Conservation (phyloP, 2,797 vertebrate genomes). For the Euthynnus affinis region DNA sequence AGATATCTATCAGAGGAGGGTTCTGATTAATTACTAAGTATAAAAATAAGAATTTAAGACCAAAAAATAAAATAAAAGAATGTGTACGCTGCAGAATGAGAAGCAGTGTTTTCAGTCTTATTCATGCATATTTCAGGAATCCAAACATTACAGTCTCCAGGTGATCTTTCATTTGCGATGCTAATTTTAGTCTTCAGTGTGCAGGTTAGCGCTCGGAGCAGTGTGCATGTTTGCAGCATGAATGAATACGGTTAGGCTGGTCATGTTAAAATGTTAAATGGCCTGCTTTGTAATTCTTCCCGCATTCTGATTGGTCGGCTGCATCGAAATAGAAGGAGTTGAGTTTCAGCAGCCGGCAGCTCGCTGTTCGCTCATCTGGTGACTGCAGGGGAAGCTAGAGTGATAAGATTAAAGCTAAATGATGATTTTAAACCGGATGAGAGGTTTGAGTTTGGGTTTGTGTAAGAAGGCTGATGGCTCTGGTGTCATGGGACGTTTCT, state of each 20-base stretch:
- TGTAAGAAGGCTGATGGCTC: background rate
- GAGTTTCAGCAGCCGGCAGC: background rate
- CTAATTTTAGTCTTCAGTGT: conserved; percentile 11
- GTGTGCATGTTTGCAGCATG: conserved; percentile 30
- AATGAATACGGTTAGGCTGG: background rate
- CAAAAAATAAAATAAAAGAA: background rate
- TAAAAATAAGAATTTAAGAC: background rate
- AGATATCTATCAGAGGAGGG: too few species aligned
- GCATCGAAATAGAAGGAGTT: background rate
- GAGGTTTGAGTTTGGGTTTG: conserved; percentile 1
- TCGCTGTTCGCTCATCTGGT: background rate
- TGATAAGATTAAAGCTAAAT: background rate
- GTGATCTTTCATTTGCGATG: conserved; percentile 28
- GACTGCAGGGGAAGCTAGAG: background rate
- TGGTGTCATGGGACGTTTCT: background rate
- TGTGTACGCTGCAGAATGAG: background rate
- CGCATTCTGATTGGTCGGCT: background rate
- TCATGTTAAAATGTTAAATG: conserved; percentile 31
- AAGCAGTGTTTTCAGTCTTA: background rate
- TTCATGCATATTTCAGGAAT: conserved; percentile 25
- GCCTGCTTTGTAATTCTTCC: background rate
- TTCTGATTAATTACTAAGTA: background rate
- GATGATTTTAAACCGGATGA: background rate
- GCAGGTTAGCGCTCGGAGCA: conserved; percentile 5
- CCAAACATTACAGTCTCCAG: conserved; percentile 11